Evolutionary conservation across 2,888 invertebrate species (phyloP), one percentile per base, ranked within the genome.

Genomic region (Eupithecia subumbrata): DNA sequence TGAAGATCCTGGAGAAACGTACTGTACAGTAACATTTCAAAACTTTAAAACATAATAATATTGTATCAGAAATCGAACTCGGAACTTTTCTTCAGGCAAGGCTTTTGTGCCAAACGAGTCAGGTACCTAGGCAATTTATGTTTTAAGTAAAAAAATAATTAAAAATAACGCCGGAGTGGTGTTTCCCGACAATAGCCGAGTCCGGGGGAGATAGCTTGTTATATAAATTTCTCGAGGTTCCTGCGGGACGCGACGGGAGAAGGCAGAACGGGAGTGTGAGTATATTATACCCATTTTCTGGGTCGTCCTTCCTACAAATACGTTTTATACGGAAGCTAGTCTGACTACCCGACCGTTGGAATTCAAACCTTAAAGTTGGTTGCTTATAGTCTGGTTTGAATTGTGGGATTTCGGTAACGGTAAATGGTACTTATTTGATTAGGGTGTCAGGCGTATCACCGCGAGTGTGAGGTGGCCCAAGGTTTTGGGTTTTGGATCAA

Each of bases 301-400:
- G 94, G 94, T 94, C 95, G 95, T 94, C 95, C 94, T 95, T 94
- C 94, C 93, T 92, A 94, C 95, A 95, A 95, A 95, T 95, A 95
- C 94, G 93, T 93, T 95, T 94, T 94, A 94, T 92, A 91, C 93
- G 94, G 94, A 94, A 94, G 94, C 94, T 90, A 93, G 92, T 91
- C 92, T 88, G 89, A 87, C 86, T 68, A 71, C 69, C 74, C 74
- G 71, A 78, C 75, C 84, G 84, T 56, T 71, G 81, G 64, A 89
- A 89, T 86, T 78, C 80, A 78, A 81, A 85, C 91, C 86, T 82
- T 93, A 88, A 80, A 73, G 67, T 77, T 77, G 76, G 76, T 56
- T 56, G 2, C 5, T 43, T 45, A 83, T 81, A 85, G 88, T 81
- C 77, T 78, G 80, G 75, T 88, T 90, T 66, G 76, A 72, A 18